Evolutionary conservation across 1,140 invertebrate genomes (phyloP).

Genomic region (Saccostrea echinata): DNA sequence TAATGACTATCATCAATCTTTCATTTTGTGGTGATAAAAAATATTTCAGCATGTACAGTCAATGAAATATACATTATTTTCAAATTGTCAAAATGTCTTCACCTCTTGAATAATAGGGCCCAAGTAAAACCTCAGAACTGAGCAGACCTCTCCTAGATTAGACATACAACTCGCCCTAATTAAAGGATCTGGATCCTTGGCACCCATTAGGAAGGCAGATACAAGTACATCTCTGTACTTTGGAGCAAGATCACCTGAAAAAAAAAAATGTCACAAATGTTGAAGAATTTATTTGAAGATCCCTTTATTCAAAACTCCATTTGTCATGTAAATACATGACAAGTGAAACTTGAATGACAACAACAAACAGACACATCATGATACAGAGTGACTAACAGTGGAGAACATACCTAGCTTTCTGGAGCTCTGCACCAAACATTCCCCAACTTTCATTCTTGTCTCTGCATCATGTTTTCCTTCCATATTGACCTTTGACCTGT

Average conservation of each 20-base stretch:
- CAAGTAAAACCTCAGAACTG: conserved; percentile 87
- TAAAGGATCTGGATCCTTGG: conserved; percentile 86
- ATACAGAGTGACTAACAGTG: too few relatives aligned
- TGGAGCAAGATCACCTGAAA: conserved; percentile 87
- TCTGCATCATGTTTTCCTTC: conserved; percentile 80
- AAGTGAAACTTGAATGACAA: too few relatives aligned
- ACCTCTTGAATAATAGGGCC: conserved; percentile 88
- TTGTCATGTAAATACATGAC: too few relatives aligned
- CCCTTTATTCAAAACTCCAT: too few relatives aligned
- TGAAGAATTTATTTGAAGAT: too few relatives aligned
- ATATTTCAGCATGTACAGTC: too few relatives aligned
- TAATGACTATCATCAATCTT: too few relatives aligned
- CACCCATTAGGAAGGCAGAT: conserved; percentile 86
- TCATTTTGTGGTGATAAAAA: too few relatives aligned
- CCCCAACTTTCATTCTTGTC: conserved; percentile 88
- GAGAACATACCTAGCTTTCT: conserved; percentile 85
- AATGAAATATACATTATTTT: too few relatives aligned
- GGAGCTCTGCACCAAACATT: conserved; percentile 88
- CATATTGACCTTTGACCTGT: conserved; percentile 12
- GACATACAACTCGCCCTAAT: conserved; percentile 91
- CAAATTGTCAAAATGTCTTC: not conserved
- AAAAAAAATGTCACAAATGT: not conserved
- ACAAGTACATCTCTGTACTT: conserved; percentile 87
- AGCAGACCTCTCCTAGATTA: conserved; percentile 91
- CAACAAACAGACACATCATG: too few relatives aligned